phyloP scores from a whole-genome alignment of 2,888 invertebrate species.

The Leptinotarsa haldemani region DNA sequence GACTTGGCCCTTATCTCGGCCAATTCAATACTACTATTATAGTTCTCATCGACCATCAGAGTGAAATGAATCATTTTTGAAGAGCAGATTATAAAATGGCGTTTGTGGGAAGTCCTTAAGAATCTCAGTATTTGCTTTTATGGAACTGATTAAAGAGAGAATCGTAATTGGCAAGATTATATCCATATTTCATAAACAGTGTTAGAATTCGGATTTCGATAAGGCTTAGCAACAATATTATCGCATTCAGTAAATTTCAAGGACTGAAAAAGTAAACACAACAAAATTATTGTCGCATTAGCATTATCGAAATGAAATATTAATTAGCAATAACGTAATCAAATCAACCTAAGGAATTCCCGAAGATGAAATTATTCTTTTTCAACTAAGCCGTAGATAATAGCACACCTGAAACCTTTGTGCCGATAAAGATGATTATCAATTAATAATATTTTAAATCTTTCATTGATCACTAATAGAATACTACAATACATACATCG shows the following conservation, averaged over 20 bases:
- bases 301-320: background rate
- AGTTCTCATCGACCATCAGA: too few species aligned
- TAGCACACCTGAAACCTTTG: too few species aligned
- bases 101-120: conserved; percentile 40
- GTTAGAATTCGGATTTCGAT: conserved; percentile 23
- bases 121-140: conserved; percentile 40
- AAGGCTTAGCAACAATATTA: conserved; percentile 16
- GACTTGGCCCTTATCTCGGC: too few species aligned
- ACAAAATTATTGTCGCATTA: background rate
- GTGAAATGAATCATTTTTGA: background rate
- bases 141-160: conserved; percentile 40
- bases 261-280: background rate
- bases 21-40: too few species aligned
- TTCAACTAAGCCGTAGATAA: too few species aligned
- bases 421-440: too few species aligned
- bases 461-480: too few species aligned
- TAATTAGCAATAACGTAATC: too few species aligned
- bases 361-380: too few species aligned
- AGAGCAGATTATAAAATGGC: conserved; percentile 34
- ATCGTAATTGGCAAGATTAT: conserved; percentile 46
- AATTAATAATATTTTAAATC: too few species aligned
- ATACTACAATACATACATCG: too few species aligned
- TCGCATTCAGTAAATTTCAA: background rate
- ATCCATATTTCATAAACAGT: conserved; percentile 41
- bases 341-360: too few species aligned